Conservation (phyloP, 1,140 invertebrate species). For the Lutraria rhynchaena region DNA sequence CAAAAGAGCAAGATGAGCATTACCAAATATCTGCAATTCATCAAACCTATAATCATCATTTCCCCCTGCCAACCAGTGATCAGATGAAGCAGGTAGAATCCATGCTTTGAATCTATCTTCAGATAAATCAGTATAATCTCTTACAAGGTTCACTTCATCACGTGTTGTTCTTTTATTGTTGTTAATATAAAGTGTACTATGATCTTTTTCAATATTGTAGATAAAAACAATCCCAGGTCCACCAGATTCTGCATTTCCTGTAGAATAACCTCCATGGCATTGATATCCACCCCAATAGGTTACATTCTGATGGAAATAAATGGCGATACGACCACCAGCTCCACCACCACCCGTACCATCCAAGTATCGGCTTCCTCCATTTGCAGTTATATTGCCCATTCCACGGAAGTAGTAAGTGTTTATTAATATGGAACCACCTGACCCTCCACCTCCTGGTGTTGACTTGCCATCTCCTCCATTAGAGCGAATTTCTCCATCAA, state of each 20-base stretch:
- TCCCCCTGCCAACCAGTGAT: slow-evolving; percentile 66
- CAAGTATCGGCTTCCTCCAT: slow-evolving; percentile 67
- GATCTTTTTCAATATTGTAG: slow-evolving; percentile 67
- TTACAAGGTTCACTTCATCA: slow-evolving; percentile 61
- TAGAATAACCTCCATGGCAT: slow-evolving; percentile 68
- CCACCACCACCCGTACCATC: slow-evolving; percentile 70
- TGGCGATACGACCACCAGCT: slow-evolving; percentile 71
- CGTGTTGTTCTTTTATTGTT: slow-evolving; percentile 56
- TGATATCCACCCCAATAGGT: slow-evolving; percentile 72
- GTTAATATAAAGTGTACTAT: slow-evolving; percentile 69
- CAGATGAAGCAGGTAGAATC: slow-evolving; percentile 68
- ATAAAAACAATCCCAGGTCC: slow-evolving; percentile 72
- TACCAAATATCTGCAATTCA: slow-evolving; percentile 75
- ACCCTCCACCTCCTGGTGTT: slow-evolving; percentile 69
- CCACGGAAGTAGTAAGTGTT: slow-evolving; percentile 67
- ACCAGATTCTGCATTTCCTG: slow-evolving; percentile 64
- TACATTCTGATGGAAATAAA: slow-evolving; percentile 71
- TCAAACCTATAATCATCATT: slow-evolving; percentile 69
- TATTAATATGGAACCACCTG: slow-evolving; percentile 71
- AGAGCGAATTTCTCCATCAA: slow-evolving; percentile 71
- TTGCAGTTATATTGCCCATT: slow-evolving; percentile 71
- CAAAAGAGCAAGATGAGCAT: slow-evolving; percentile 72
- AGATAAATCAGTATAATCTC: slow-evolving; percentile 65
- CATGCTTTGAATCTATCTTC: slow-evolving; percentile 75
- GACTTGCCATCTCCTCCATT: slow-evolving; percentile 65